Percentiles rank a stretch among this genome's conserved stretches.
These are phyloP conservation scores for Drosophila nigrodunni DNA, from an alignment of 1,140 invertebrate genomes.

Conservation along the genomic window DNA sequence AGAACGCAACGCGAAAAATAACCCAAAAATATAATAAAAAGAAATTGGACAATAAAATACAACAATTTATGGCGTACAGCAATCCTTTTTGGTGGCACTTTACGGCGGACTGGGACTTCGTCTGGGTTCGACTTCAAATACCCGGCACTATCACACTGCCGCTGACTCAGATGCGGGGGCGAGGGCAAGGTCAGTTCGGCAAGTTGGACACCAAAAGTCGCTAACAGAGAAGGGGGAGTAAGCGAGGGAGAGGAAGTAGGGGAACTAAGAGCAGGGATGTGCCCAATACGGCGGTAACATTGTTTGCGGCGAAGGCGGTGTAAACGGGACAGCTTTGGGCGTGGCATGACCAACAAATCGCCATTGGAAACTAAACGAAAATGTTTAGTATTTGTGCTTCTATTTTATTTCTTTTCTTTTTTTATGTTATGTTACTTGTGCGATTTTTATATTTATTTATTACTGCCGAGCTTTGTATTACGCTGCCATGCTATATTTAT, in stretches of 20 bases:
- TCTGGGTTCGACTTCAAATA: conserved; percentile 3
- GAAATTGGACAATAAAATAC: conserved; percentile 83
- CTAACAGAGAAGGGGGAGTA: not conserved
- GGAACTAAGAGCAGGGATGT: conserved; percentile 28
- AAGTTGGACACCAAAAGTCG: conserved; percentile 64
- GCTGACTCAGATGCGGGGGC: not conserved
- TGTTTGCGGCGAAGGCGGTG: conserved; percentile 54
- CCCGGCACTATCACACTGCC: not conserved
- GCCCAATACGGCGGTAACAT: conserved; percentile 63
- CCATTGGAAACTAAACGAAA: conserved; percentile 82
- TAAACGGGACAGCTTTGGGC: conserved; percentile 17
- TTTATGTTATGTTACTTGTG: conserved; percentile 9
- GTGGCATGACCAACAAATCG: conserved; percentile 63
- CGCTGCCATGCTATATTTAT: conserved; percentile 31
- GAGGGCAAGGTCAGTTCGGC: conserved; percentile 4
- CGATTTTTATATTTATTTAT: conserved; percentile 71
- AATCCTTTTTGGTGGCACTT: conserved; percentile 77
- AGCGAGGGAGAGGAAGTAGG: not conserved
- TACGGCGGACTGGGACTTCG: conserved; percentile 28
- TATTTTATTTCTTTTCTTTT: conserved; percentile 56
- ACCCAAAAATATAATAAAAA: conserved; percentile 80
- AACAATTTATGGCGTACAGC: conserved; percentile 79
- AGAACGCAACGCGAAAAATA: conserved; percentile 66
- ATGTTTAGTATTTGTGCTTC: conserved; percentile 71
- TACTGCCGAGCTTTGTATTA: conserved; percentile 46